These are phyloP conservation scores for Tetramorium simillimum DNA, from an alignment of 1,140 invertebrate genomes.

Conservation along the genomic window DNA sequence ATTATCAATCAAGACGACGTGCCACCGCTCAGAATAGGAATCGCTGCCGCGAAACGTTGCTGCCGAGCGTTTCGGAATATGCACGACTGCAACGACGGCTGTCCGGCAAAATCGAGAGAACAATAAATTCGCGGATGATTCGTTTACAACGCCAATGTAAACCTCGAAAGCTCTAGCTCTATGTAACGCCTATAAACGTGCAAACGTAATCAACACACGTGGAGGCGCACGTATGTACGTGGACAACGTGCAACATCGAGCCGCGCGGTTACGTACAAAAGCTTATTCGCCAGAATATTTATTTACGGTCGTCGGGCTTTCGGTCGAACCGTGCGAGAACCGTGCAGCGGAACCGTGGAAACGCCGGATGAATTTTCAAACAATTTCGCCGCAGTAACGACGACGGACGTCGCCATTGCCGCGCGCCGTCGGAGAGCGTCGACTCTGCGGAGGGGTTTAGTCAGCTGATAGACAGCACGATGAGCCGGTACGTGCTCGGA, in stretches of 20 bases:
- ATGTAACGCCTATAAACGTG: constrained; percentile 23
- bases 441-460: constrained; percentile 58
- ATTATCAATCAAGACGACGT: neutral
- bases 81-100: neutral
- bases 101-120: neutral
- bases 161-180: neutral
- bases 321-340: neutral
- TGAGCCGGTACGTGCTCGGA: constrained; percentile 53
- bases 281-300: constrained; percentile 58
- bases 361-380: constrained; percentile 65
- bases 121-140: constrained; percentile 36
- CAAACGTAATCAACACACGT: neutral
- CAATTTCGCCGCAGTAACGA: constrained; percentile 53
- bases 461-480: constrained; percentile 81
- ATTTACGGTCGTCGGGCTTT: constrained; percentile 52
- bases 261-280: constrained; percentile 51
- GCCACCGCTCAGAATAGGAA: neutral
- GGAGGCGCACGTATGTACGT: neutral
- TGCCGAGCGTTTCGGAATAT: neutral
- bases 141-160: constrained; percentile 26
- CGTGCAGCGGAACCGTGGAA: constrained; percentile 15
- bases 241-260: neutral
- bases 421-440: constrained; percentile 37
- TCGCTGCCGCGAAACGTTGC: neutral
- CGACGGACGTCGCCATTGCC: constrained; percentile 36